Base-by-base conservation (phyloP, 1,140 invertebrate genomes). In the Chionoecetes opilio region DNA sequence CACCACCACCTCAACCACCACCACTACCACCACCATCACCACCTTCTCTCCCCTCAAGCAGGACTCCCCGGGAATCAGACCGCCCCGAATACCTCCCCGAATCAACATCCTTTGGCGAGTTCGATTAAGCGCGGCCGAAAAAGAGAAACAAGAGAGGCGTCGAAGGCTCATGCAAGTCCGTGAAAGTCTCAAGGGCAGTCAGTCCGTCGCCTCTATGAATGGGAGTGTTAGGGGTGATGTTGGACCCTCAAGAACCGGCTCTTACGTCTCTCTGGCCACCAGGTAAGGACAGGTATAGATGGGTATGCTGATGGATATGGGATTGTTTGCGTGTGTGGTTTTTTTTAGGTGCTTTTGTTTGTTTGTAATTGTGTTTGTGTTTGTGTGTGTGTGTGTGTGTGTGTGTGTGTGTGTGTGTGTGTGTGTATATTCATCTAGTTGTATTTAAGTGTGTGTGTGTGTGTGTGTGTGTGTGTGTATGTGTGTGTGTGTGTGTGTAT, bases 51-150 rank as follows among this genome's bases (percentile, higher is more conserved):
- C 8, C 63, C 63, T n/a, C 63, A n/a, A 1, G 21, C 26, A 26
- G 63, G 63, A 5, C 26, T n/a, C 21, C 21, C 63, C 26, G 63
- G 63, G 63, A 5, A 75, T n/a, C 21, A 75, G 21, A 75, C 63
- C 63, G 5, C 63, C 63, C 11, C 26, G n/a, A 75, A 75, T 75
- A 75, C 63, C 63, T 2, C 89, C 89, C 21, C 89, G 89, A 26
- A 46, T 91, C 46, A 91, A 91, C 89, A 32, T 35, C 46, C 35
- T 91, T 31, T 91, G 89, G 89, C 31, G 34, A 6, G 21, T 34
- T 14, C 53, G 89, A 21, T 53, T 91, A 53, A 63, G 75, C 34
- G 89, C 26, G 3, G 53, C 89, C 0, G 89, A 91, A 34, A 91
- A 26, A 31, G 53, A 91, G 29, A 37, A 34, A 8, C n/a, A n/a